Percentiles rank a stretch among this genome's conserved stretches.
phyloP scores from a whole-genome alignment of 2,113 vertebrate genomes.

The Pogona vitticeps region DNA sequence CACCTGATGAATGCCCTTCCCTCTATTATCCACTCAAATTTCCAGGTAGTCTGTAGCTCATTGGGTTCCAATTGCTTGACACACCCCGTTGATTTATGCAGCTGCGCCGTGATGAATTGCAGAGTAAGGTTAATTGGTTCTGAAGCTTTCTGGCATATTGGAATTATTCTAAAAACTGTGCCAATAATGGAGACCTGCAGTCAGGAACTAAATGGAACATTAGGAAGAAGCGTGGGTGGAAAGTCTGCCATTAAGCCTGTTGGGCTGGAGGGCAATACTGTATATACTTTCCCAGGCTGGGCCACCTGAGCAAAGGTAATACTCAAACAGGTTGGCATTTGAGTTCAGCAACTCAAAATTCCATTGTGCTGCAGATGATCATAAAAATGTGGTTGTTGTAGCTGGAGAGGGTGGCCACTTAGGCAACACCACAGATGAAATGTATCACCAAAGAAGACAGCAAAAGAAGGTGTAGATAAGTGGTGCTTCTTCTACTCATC shows the following conservation, averaged over 20 bases:
- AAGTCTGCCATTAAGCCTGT: background rate
- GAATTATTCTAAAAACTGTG: background rate
- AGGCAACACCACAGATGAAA: background rate
- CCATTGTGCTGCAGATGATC: too few species aligned
- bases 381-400: too few species aligned
- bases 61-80: conserved; percentile 6
- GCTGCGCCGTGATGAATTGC: background rate
- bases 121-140: conserved; percentile 9
- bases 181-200: background rate
- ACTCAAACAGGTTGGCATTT: too few species aligned
- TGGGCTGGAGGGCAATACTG: background rate
- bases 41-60: background rate
- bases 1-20: background rate
- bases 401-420: too few species aligned
- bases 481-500: too few species aligned
- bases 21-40: background rate
- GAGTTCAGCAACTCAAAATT: too few species aligned
- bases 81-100: conserved; percentile 21
- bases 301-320: background rate
- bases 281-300: background rate
- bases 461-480: too few species aligned
- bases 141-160: background rate
- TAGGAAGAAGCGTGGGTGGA: background rate
- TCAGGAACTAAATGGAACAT: background rate
- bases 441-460: too few species aligned